Evolutionary conservation across 2,888 invertebrate species (phyloP).

Genomic region (Tridacna crocea): DNA sequence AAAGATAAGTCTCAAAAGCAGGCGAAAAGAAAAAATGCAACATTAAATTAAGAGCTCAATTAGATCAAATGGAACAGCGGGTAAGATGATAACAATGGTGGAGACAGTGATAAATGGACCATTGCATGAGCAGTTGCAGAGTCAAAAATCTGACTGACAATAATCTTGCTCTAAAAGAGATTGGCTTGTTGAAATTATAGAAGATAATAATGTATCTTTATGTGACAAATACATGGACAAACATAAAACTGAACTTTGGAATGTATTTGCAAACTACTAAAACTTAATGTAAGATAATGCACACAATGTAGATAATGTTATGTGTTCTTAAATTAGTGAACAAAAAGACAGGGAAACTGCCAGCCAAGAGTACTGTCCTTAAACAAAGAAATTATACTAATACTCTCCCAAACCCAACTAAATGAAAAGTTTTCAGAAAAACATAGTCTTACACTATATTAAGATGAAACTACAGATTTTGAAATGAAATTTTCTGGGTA

Average conservation of each 20-base stretch:
- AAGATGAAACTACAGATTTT: slow-evolving; percentile 48
- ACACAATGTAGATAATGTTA: slow-evolving; percentile 20
- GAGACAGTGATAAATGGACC: no score
- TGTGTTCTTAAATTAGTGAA: slow-evolving; percentile 36
- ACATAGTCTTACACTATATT: slow-evolving; percentile 26
- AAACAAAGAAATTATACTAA: slow-evolving; percentile 37
- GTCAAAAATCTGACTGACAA: background rate
- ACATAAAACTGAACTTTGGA: slow-evolving; percentile 31
- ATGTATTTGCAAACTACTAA: slow-evolving; percentile 38
- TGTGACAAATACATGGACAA: slow-evolving; percentile 19
- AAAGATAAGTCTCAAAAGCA: background rate
- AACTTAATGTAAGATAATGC: slow-evolving; percentile 33
- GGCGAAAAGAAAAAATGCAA: background rate
- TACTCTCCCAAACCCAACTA: slow-evolving; percentile 42
- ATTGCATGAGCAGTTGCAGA: background rate
- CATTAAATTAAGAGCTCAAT: background rate
- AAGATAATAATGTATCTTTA: slow-evolving; percentile 8
- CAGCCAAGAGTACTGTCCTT: slow-evolving; percentile 35
- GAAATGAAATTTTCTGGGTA: slow-evolving; percentile 40
- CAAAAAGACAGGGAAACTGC: slow-evolving; percentile 30
- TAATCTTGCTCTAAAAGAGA: background rate
- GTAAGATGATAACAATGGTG: background rate
- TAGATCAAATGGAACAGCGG: background rate
- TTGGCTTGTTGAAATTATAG: slow-evolving; percentile 15
- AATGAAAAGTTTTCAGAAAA: slow-evolving; percentile 28